phyloP scores from a whole-genome alignment of 2,888 invertebrate genomes.

The Priocnemis perturbator region DNA sequence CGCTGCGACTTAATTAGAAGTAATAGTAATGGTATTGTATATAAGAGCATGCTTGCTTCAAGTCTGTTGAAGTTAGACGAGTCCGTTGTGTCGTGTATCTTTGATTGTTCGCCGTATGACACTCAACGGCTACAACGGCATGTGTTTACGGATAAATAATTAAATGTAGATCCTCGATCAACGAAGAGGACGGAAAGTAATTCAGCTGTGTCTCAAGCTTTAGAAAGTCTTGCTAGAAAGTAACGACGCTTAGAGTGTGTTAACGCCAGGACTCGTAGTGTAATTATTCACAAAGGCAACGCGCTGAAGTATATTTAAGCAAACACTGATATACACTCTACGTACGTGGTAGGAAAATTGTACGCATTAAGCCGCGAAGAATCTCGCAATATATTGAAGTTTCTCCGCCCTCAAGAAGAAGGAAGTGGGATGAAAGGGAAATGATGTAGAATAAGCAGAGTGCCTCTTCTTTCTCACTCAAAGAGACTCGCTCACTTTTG shows the following conservation, averaged over 20 bases:
- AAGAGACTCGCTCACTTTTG: slow-evolving; percentile 47
- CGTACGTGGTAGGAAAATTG: neutral
- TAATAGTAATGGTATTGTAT: neutral
- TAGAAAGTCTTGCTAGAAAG: no score
- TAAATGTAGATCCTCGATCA: no score
- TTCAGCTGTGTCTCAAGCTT: no score
- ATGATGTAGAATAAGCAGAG: slow-evolving; percentile 28
- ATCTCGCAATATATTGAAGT: no score
- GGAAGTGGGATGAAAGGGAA: slow-evolving; percentile 17
- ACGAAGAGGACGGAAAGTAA: no score
- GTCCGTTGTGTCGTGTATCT: neutral
- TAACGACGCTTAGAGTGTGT: no score
- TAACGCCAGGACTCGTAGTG: no score
- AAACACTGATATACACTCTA: neutral
- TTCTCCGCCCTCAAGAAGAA: slow-evolving; percentile 3
- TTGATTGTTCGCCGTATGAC: no score
- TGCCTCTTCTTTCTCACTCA: slow-evolving; percentile 52
- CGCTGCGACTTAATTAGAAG: slow-evolving; percentile 7
- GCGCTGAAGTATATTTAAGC: slow-evolving; percentile 10
- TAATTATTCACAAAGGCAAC: no score
- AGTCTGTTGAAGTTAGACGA: neutral
- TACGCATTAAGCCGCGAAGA: no score
- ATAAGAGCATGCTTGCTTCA: neutral
- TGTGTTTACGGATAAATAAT: no score
- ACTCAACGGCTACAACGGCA: no score